Conservation (phyloP, 2,113 vertebrate genomes). For the Macaca mulatta region DNA sequence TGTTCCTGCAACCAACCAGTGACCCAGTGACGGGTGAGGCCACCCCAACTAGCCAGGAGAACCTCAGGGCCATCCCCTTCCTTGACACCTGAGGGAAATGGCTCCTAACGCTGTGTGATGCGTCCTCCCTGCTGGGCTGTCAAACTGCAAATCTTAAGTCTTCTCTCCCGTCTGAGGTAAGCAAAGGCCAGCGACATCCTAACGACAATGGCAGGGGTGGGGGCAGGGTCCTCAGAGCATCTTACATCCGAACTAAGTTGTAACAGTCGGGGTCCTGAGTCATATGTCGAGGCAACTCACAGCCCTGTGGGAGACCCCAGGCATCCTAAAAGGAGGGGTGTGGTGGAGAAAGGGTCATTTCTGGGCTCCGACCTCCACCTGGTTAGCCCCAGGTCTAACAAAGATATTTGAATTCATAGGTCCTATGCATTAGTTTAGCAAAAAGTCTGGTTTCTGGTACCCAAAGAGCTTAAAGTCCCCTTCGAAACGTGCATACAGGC, state of each 20-base stretch:
- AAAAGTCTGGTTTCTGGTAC: slow-evolving; percentile 92
- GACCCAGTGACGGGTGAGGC: neutral
- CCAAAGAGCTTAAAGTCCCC: slow-evolving; percentile 97
- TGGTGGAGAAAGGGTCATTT: slow-evolving; percentile 15
- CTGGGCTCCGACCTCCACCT: slow-evolving; percentile 56
- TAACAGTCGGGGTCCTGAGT: neutral
- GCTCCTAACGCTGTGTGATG: neutral
- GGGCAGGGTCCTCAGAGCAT: neutral
- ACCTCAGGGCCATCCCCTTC: neutral
- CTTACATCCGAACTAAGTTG: neutral
- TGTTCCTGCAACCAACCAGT: neutral
- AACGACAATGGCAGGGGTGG: neutral
- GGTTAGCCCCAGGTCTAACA: slow-evolving; percentile 35
- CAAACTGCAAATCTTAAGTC: neutral
- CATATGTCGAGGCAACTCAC: neutral
- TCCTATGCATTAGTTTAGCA: slow-evolving; percentile 87
- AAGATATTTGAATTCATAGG: slow-evolving; percentile 45
- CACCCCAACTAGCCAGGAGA: neutral
- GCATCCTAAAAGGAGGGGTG: slow-evolving; percentile 62
- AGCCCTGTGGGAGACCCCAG: neutral
- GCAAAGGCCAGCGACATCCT: neutral
- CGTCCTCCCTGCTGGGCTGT: neutral
- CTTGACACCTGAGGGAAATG: neutral
- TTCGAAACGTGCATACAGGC: slow-evolving; percentile 91
- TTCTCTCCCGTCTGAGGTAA: neutral